Conservation (phyloP, 2,888 invertebrate genomes). For the Sesia apiformis region DNA sequence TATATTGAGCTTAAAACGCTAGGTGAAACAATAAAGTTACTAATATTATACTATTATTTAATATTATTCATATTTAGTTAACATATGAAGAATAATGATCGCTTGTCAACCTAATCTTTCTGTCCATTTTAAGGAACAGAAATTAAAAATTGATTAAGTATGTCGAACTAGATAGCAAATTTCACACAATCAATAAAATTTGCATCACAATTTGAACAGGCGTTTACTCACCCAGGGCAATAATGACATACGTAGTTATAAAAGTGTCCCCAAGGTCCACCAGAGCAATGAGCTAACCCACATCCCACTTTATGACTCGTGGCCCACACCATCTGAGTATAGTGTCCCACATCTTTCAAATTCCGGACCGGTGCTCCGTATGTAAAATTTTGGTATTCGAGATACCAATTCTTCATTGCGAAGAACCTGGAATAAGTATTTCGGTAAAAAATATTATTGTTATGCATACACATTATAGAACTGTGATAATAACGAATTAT, state of each 20-base stretch:
- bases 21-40: too few species aligned
- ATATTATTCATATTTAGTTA: too few species aligned
- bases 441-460: neutral
- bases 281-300: constrained; percentile 81
- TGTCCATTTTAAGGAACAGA: too few species aligned
- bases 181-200: neutral
- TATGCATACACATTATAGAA: neutral
- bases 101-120: too few species aligned
- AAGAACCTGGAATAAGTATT: constrained; percentile 77
- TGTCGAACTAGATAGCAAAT: neutral
- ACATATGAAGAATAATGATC: too few species aligned
- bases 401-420: constrained; percentile 85
- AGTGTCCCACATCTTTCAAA: constrained; percentile 81
- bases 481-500: neutral
- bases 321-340: constrained; percentile 90
- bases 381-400: constrained; percentile 83
- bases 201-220: too few species aligned
- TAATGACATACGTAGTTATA: constrained; percentile 90
- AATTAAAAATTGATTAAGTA: too few species aligned
- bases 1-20: too few species aligned
- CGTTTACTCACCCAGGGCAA: constrained; percentile 82
- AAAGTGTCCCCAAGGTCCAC: constrained; percentile 76
- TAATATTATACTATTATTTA: too few species aligned
- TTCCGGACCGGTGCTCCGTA: constrained; percentile 78
- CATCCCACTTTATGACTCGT: constrained; percentile 85